Base-by-base conservation (phyloP, 1,140 invertebrate genomes). In the Papilio glaucus region DNA sequence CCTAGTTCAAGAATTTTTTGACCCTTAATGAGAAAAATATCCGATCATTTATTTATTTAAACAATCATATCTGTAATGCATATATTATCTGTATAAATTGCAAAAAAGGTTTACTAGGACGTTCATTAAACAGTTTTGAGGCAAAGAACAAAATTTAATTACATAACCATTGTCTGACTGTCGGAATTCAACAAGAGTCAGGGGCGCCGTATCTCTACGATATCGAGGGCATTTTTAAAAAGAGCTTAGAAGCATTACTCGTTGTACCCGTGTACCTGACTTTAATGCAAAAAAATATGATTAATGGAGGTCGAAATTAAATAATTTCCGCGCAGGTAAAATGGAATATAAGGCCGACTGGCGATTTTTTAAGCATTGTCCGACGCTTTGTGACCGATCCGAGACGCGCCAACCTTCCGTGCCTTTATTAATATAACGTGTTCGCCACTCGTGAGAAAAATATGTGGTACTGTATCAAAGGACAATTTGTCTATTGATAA, bases 271-370 rank as follows among this genome's bases (percentile, higher is more conserved):
- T 60, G 82, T 87, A 88, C 85, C 82, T 84, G 82, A 82, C 74
- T 79, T 76, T 72, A 49, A 49, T 77, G 84, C 86, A 89, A 89
- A 89, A n/a, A 89, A 89, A 89, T 87, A 88, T 89, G 87, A 89
- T 89, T 87, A 89, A 89, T 89, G 85, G 82, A 81, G 85, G 84
- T 85, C 68, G 71, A 78, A 84, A 88, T 89, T 82, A 85, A 85
- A 87, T 87, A 83, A 88, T 87, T 80, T 84, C 71, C 63, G 72
- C 72, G 73, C 86, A 88, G 87, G 85, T 86, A 85, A 77, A 18
- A 70, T 33, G 29, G 29, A 33, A 33, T 49, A 21, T 49, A 49
- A 24, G 75, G 73, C 65, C 73, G 70, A 73, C 75, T 83, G 82
- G 80, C 78, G 76, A 88, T 85, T 89, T 86, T 88, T 87, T 87